Base-by-base conservation (phyloP, 2,113 vertebrate species). In the Coptodon bakossiorum region DNA sequence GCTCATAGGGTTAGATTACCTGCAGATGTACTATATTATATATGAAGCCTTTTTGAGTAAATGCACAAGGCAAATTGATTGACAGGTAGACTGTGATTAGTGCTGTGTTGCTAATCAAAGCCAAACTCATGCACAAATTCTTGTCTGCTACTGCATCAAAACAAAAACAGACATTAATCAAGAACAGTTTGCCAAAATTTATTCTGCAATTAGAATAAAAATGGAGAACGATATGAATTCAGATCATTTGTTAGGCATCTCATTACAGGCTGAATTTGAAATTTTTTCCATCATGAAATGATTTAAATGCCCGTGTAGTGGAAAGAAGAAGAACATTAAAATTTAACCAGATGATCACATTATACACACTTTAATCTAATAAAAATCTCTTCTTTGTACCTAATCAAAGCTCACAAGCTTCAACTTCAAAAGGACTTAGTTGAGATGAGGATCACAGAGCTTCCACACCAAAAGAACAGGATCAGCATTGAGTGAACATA, bases 391-490 rank as follows among this genome's bases (percentile, higher is more conserved):
- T 71, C 38, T 71, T 71, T 73, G 22, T 45, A 73, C 13, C 5
- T 73, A 45, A 10, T 43, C 13, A 43, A 73, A 73, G 68, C 68
- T 73, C 38, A 45, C 66, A 73, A 8, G 40, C 24, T 73, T 73
- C 40, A 29, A 17, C 68, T 76, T 76, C 71, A 50, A 48, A 76
- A n/a, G 45, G 16, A 48, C 45, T 50, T 2, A 5, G 24, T 29
- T 50, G 9, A 78, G 43, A 78, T 78, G 71, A 78, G 43, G 71
- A 50, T 78, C 40, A 78, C 43, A 50, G 71, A 78, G 24, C 71
- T 50, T 78, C 27, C 43, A 31, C 22, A 10, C 40, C 66, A 76
- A 76, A 48, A 29, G 14, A 76, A 9, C 24, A 78, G 24, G 45
- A 7, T 50, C 16, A 78, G 45, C 45, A 50, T 31, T 0, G 3